Base-by-base conservation (phyloP, 2,888 invertebrate species). In the Ditylenchus weischeri region DNA sequence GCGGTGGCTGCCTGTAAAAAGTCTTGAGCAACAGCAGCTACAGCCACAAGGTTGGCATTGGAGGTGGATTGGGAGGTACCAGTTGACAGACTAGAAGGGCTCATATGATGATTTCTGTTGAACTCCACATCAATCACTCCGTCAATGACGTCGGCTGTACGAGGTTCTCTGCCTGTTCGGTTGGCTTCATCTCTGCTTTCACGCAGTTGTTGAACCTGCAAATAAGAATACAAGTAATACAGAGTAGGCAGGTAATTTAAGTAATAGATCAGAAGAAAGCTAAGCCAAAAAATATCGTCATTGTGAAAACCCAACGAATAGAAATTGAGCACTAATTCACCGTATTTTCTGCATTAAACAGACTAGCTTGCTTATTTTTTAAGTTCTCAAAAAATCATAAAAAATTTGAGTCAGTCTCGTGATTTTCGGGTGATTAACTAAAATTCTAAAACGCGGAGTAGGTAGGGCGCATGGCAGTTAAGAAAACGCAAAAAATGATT, bases 91-190 rank as follows among this genome's bases (percentile, higher is more conserved):
- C 43, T 54, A 10, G 54, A 54, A 21, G 54, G 29, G 11, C 54
- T 13, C 10, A 29, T n/a, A 11, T 23, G 21, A 13, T 54, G 54
- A 10, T 54, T 54, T n/a, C 54, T 38, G 48, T 62, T 62, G 48
- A 73, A 71, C 64, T 81, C 75, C 75, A 80, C 80, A 69, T 82
- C 81, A 18, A 82, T 69, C 11, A 82, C 80, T 2, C 78, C 77
- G 68, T 82, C 79, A 48, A 82, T 71, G 11, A 82, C 81, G 58
- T 82, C 82, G 15, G 81, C 81, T 10, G 82, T 82, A 57, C 80
- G 71, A 0, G 82, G 82, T 35, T 79, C 78, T 29, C 54, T 21
- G 21, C 54, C 54, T 21, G 54, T 54, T 36, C 66, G 69, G 43
- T 66, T 74, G 23, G 67, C 74, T 49, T 75, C 76, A 11, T 65